phyloP scores from a whole-genome alignment of 2,797 vertebrate genomes.

The Enteromius mattozi region DNA sequence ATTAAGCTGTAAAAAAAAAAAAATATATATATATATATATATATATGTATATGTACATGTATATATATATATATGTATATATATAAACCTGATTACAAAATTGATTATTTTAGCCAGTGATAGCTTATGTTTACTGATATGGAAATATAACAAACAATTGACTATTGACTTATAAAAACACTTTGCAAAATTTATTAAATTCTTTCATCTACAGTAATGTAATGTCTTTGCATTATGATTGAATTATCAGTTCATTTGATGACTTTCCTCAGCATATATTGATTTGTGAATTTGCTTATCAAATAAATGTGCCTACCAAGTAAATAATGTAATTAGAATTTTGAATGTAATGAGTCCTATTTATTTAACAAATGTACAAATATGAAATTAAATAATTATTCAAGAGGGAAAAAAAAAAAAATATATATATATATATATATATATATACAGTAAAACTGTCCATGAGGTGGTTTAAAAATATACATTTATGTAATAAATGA shows the following conservation, averaged over 20 bases:
- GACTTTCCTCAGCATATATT: not conserved
- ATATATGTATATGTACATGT: not conserved
- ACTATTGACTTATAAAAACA: not conserved
- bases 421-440: not conserved
- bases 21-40: no score
- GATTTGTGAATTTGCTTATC: not conserved
- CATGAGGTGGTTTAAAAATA: not conserved
- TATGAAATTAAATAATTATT: not conserved
- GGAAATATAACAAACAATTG: not conserved
- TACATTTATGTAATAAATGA: not conserved
- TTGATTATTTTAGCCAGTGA: not conserved
- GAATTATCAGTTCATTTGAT: not conserved
- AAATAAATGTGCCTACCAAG: not conserved
- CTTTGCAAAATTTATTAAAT: not conserved
- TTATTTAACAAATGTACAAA: not conserved
- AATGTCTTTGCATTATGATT: not conserved
- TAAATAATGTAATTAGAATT: not conserved
- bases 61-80: no score
- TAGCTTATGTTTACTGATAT: not conserved
- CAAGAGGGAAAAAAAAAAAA: not conserved
- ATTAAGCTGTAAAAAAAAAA: not conserved
- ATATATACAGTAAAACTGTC: not conserved
- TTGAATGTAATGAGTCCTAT: not conserved
- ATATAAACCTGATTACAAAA: not conserved
- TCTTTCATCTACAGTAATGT: not conserved